Evolutionary conservation across 1,140 invertebrate genomes (phyloP), one percentile per base, ranked within the genome.

Genomic region (Megalopta genalis): DNA sequence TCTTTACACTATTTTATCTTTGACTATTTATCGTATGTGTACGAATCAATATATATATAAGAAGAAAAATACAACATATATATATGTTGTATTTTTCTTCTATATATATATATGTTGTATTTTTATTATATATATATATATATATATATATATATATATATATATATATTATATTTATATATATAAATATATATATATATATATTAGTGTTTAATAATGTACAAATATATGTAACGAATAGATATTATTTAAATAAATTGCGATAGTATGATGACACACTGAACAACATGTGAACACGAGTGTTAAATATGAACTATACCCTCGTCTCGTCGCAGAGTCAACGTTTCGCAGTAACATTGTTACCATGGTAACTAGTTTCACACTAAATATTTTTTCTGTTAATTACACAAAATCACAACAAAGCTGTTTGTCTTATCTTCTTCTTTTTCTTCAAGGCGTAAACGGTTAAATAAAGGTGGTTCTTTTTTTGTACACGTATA

Each of bases 301-400:
- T 37, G 67, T 70, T 62, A 78, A 86, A 77, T 85, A 75, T 66
- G 49, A 82, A 72, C 76, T 76, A 76, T 63, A 42, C 75, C 81
- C 62, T 59, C 42, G 27, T 77, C 37, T 27, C 69, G 12, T 64
- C 65, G 57, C 66, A 79, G 82, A 78, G 46, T 82, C 37, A 66
- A 76, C 68, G 77, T 82, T 81, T 84, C 60, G 84, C 84, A 86
- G 84, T 86, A 86, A 86, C 84, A 85, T 86, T 73, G 83, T 86
- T 82, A 85, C 84, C 84, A 86, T 85, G 83, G 83, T 85, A 86
- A 79, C 80, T 79, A 62, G 67, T 21, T 85, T 82, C 54, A 18
- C 60, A 27, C 52, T 64, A 68, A 59, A 72, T 68, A 21, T 57
- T 46, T 65, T 42, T 57, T 57, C 54, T 3, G 14, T 72, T 73